Base-by-base conservation (phyloP, 2,797 vertebrate species). In the Sylvia borin region DNA sequence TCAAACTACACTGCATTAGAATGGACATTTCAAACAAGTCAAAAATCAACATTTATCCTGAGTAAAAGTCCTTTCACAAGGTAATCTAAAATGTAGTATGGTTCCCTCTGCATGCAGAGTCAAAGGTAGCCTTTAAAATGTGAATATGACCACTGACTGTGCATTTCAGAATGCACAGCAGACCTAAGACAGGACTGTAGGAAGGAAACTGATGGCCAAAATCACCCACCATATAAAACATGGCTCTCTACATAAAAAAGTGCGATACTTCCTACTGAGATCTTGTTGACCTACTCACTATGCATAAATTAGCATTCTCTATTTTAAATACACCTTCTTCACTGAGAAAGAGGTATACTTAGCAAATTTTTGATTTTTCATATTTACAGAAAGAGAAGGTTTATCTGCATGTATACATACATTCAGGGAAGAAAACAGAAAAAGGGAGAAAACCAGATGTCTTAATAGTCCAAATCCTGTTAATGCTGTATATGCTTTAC, bases 1-100 rank as follows among this genome's bases (percentile, higher is more conserved):
- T 96, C 78, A 97, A 95, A 70, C 51, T 90, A 55, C 34, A 77
- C 79, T 93, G 57, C 78, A 86, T 93, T 84, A 96, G 89, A 96
- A 93, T 60, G 67, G 60, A 83, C 67, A 88, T 90, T 91, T 95
- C 77, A 92, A 97, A 85, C 72, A 92, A 73, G 78, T 83, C 88
- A 92, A 96, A 97, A 95, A 83, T 94, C 73, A 93, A 65, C 22
- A 88, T 7, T 66, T 62, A 86, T 72, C 55, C 54, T 74, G 65
- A 92, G 91, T 84, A 89, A 92, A 88, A 58, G 12, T 50, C 10
- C 13, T 88, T 76, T 57, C 1, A 8, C 25, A 48, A 58, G 14
- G 26, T 51, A 67, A 71, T 72, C 34, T 48, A 60, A 93, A 79
- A 78, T 27, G n/a, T 7, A 60, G 16, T 29, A 24, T 1, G 1